Evolutionary conservation across 2,797 vertebrate genomes (phyloP).

Genomic region (Rhodeus uyekii): DNA sequence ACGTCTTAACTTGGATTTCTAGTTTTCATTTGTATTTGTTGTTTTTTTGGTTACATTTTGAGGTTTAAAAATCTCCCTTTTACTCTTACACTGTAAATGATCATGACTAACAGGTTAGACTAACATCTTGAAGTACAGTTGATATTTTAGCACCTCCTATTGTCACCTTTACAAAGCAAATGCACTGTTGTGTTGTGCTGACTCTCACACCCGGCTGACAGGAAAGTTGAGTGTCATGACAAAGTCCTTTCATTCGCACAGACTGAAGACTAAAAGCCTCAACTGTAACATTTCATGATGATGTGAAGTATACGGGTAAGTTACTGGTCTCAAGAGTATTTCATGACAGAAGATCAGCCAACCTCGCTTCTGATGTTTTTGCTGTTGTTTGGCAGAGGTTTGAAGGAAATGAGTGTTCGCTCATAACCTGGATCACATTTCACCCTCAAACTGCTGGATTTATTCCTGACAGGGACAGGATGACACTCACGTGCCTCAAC

Average conservation of each 20-base stretch:
- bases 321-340: neutral
- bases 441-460: constrained; percentile 34
- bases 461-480: constrained; percentile 40
- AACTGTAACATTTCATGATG: neutral
- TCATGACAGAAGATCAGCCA: neutral
- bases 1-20: neutral
- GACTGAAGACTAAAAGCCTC: neutral
- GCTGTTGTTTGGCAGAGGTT: neutral
- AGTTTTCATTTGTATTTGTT: too few relatives aligned
- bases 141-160: neutral
- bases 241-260: neutral
- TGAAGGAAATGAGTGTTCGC: neutral
- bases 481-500: constrained; percentile 62
- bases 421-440: constrained; percentile 53
- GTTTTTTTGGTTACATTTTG: neutral
- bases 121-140: neutral
- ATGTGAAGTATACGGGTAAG: neutral
- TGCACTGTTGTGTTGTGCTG: neutral
- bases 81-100: neutral
- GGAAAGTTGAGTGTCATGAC: neutral
- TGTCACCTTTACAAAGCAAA: neutral
- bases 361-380: neutral
- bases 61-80: neutral
- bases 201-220: neutral
- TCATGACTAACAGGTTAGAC: neutral